Conservation (phyloP, 2,888 invertebrate species). For the Electrophaes corylata region DNA sequence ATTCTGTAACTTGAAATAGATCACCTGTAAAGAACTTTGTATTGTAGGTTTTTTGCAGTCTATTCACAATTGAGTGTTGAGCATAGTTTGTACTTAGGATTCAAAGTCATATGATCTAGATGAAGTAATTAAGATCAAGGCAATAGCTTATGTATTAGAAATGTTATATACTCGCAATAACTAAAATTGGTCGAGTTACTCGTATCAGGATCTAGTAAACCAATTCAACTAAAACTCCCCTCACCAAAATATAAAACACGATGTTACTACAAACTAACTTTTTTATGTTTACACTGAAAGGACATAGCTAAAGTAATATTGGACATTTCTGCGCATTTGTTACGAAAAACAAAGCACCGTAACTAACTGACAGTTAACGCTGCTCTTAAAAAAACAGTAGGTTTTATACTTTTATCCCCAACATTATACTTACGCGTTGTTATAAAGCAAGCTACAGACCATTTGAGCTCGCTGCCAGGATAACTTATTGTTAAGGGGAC, state of each 20-base stretch:
- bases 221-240: background rate
- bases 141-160: background rate
- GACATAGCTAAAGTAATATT: constrained; percentile 29
- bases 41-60: too few species aligned
- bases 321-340: constrained; percentile 27
- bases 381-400: constrained; percentile 52
- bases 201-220: background rate
- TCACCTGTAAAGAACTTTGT: too few species aligned
- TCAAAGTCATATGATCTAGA: too few species aligned
- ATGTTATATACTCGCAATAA: background rate
- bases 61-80: too few species aligned
- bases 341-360: constrained; percentile 37
- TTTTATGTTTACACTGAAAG: constrained; percentile 27
- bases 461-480: constrained; percentile 58
- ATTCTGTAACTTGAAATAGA: too few species aligned
- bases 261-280: background rate
- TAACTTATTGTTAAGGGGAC: constrained; percentile 61
- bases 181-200: background rate
- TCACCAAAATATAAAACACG: constrained; percentile 19
- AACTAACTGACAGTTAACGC: constrained; percentile 49
- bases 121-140: too few species aligned
- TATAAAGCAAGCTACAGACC: constrained; percentile 63
- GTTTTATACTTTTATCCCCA: constrained; percentile 45
- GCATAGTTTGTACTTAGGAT: too few species aligned
- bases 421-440: constrained; percentile 58